Evolutionary conservation across 2,888 invertebrate species (phyloP).

Genomic region (Druceiella hillmani): DNA sequence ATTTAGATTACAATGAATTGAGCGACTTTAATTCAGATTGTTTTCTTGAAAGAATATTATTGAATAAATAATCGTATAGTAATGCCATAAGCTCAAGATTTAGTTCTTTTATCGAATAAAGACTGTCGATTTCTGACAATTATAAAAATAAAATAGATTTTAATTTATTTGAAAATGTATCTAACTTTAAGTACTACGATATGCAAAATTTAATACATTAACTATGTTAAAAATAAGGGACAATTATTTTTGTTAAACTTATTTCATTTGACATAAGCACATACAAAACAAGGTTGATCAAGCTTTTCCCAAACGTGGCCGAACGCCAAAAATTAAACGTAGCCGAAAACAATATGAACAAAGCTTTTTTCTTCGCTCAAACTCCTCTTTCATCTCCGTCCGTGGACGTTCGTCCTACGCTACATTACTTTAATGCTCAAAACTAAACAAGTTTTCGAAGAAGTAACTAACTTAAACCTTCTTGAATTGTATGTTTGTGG

Average conservation of each 20-base stretch:
- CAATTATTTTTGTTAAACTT: slow-evolving; percentile 36
- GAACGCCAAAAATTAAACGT: slow-evolving; percentile 41
- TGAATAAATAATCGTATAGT: slow-evolving; percentile 68
- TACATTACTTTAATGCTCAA: slow-evolving; percentile 40
- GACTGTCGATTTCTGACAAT: slow-evolving; percentile 63
- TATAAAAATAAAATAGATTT: slow-evolving; percentile 66
- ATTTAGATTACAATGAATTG: slow-evolving; percentile 68
- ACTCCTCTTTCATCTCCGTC: no score
- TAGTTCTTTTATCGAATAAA: slow-evolving; percentile 65
- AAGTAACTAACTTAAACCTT: slow-evolving; percentile 37
- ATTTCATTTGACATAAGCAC: slow-evolving; percentile 40
- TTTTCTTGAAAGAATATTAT: slow-evolving; percentile 64
- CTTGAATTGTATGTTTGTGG: slow-evolving; percentile 43
- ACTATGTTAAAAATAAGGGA: slow-evolving; percentile 34
- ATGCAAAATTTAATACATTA: slow-evolving; percentile 44
- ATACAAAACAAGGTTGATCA: slow-evolving; percentile 35
- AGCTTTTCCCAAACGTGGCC: slow-evolving; percentile 42
- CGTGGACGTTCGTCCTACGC: no score
- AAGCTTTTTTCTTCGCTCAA: slow-evolving; percentile 36
- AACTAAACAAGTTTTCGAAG: slow-evolving; percentile 35
- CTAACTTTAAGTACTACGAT: slow-evolving; percentile 38
- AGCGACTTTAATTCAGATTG: slow-evolving; percentile 58
- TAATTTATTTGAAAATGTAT: slow-evolving; percentile 42
- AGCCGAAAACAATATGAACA: slow-evolving; percentile 39
- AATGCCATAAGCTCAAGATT: slow-evolving; percentile 73